phyloP scores from a whole-genome alignment of 2,888 invertebrate species.

The Chalcis sispes region DNA sequence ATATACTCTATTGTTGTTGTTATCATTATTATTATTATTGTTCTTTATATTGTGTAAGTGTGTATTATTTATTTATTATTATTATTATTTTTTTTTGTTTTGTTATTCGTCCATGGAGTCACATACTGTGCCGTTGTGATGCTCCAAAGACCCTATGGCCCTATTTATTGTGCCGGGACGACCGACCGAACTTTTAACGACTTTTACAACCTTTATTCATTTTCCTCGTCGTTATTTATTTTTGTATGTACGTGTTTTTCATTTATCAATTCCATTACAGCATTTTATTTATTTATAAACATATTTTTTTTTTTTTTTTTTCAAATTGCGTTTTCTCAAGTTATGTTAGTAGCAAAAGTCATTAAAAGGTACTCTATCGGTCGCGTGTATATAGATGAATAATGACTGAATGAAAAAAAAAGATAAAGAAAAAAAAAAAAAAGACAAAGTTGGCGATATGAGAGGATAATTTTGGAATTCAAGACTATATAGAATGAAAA shows the following conservation, averaged over 20 bases:
- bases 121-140: conserved; percentile 25
- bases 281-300: background rate
- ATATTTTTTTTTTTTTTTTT: background rate
- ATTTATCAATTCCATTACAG: background rate
- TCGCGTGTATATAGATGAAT: conserved; percentile 36
- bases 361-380: conserved; percentile 12
- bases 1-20: too few species aligned
- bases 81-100: conserved; percentile 24
- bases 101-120: conserved; percentile 44
- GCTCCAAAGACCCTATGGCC: conserved; percentile 52
- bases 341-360: conserved; percentile 22
- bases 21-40: conserved; percentile 17
- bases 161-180: conserved; percentile 38
- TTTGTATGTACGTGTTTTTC: background rate
- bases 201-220: conserved; percentile 15
- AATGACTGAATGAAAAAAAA: conserved; percentile 16
- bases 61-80: conserved; percentile 11
- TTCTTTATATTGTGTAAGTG: conserved; percentile 13
- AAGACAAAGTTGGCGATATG: too few species aligned
- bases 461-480: too few species aligned
- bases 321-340: background rate
- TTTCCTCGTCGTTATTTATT: too few species aligned
- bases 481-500: too few species aligned
- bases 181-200: conserved; percentile 24
- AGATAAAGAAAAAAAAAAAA: too few species aligned